Evolutionary conservation across 2,797 vertebrate species (phyloP).

Genomic region (Anguilla pacifica): DNA sequence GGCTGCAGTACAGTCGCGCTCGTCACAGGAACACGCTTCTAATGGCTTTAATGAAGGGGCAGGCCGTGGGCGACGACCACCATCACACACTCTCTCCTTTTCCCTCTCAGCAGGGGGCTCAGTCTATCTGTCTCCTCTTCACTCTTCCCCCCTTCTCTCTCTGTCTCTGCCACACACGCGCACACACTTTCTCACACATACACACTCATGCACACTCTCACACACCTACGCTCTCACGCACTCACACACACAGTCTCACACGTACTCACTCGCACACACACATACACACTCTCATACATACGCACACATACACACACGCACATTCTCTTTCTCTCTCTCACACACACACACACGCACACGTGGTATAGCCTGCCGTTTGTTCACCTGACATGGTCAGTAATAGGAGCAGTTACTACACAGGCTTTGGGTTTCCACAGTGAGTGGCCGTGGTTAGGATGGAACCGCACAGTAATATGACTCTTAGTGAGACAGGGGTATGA

Average conservation of each 20-base stretch:
- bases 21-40: conserved; percentile 57
- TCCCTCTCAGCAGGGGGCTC: background rate
- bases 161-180: background rate
- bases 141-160: background rate
- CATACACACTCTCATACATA: conserved; percentile 30
- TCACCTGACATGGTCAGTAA: background rate
- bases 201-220: background rate
- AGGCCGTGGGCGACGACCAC: conserved; percentile 49
- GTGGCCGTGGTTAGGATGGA: background rate
- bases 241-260: no score
- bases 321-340: no score
- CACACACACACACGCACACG: background rate
- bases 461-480: background rate
- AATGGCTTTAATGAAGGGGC: conserved; percentile 73
- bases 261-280: background rate
- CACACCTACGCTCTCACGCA: no score
- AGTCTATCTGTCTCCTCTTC: background rate
- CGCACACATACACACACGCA: background rate
- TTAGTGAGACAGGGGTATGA: no score
- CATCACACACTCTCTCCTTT: background rate
- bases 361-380: conserved; percentile 9
- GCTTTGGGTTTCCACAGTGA: background rate
- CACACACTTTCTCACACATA: background rate
- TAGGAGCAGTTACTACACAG: background rate
- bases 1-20: conserved; percentile 51